Base-by-base conservation (phyloP, 2,797 vertebrate genomes). In the Psittacula echo region DNA sequence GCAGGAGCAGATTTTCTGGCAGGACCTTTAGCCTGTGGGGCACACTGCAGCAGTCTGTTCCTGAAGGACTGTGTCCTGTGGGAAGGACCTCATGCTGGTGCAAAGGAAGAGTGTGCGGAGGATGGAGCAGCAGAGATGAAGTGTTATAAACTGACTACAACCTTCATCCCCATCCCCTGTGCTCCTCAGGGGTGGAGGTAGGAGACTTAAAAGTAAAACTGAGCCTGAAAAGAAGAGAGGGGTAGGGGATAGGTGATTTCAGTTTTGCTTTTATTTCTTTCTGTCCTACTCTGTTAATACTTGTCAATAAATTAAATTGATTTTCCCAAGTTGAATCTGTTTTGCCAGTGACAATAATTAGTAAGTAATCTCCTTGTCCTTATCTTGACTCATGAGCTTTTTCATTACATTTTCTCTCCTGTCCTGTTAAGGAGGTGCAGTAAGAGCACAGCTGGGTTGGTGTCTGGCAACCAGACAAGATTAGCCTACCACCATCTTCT, bases 171-270 rank as follows among this genome's bases (percentile, higher is more conserved):
- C 4, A 5, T 10, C 10, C 23, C n/a, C 41, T 53, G 67, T 1
- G 5, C 12, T 67, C 29, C 60, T 85, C 26, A 1, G 19, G 3
- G 30, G 27, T 62, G 20, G n/a, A 62, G 19, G 32, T 5, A 15
- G 48, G 76, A 60, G 11, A 41, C 3, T 3, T 14, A 2, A 51
- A 15, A 68, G 8, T 9, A 37, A 75, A 47, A 14, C 1, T 41
- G 24, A 68, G 41, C 30, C 29, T 62, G 22, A 29, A 13, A 76
- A 48, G 24, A 80, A 72, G 26, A 13, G 18, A 30, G 8, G 20
- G 4, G 3, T 14, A 20, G 6, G 5, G 2, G 2, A 10, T 23
- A 64, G 0, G 4, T 60, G 37, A 0, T 42, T 61, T 42, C 5
- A 21, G 5, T 17, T 89, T 64, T 41, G 20, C 20, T 66, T 80